Evolutionary conservation across 2,797 vertebrate species (phyloP), one percentile per base, ranked within the genome.

Genomic region (Sebastes matsubarae): DNA sequence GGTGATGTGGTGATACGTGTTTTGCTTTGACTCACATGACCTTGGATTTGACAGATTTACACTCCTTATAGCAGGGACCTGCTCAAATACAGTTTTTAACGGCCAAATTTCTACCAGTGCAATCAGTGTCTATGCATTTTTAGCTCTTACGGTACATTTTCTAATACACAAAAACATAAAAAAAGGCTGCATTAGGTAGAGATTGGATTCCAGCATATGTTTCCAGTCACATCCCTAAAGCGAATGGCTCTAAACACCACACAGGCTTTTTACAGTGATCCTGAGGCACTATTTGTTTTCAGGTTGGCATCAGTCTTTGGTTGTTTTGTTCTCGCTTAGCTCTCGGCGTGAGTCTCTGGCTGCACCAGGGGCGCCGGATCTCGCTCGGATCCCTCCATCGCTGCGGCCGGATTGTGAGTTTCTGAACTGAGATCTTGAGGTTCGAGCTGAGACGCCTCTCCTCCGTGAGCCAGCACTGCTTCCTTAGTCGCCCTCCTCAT

Each of bases 201-300:
- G 81, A 65, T 76, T 79, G 64, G 84, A 84, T 55, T 74, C 79
- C 70, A 79, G 68, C 20, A 60, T 18, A 80, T 72, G 80, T 69
- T 89, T 87, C 89, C 86, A 77, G 86, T 87, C 78, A 86, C 85
- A 86, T 77, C 76, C 68, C 73, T 79, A 85, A 88, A 83, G 73
- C 69, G 78, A 83, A 83, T 82, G 83, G 83, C 81, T 91, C 75
- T 87, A 72, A 85, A 88, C 64, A 88, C 85, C 90, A 88, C 77
- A 88, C 86, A 85, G 88, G 83, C 81, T 87, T 87, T 91, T 86
- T 91, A 90, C 84, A 91, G 91, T 84, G 92, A 94, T 94, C 90
- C 86, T 92, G 89, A 95, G 93, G 90, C 94, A 93, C 92, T 88
- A 77, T 86, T 89, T 92, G 90, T 91, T 91, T 82, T 89, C 86